A percentile compares a stretch with the other conserved stretches of the same genome.
These are phyloP conservation scores for Samia ricini DNA, from an alignment of 1,140 invertebrate genomes.

Conservation along the genomic window DNA sequence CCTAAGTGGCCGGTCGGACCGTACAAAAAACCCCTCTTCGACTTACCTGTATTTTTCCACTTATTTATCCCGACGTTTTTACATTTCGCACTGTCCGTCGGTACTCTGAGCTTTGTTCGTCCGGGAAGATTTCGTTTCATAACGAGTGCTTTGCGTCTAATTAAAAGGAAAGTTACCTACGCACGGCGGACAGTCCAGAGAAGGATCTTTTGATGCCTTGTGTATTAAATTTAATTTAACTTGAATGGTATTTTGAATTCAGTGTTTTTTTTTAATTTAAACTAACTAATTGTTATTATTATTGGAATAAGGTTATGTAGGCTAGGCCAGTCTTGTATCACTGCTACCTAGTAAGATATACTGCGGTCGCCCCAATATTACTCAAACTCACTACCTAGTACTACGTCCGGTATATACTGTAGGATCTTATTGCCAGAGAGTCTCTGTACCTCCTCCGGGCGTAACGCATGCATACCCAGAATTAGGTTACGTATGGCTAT, in stretches of 20 bases:
- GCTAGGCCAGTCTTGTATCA: too few species aligned
- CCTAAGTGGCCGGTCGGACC: constrained; percentile 73
- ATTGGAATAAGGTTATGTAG: too few species aligned
- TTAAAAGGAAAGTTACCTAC: constrained; percentile 75
- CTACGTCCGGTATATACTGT: too few species aligned
- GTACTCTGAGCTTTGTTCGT: constrained; percentile 67
- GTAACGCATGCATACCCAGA: too few species aligned
- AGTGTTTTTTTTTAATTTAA: constrained; percentile 43
- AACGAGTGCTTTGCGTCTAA: constrained; percentile 77
- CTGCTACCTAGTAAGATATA: too few species aligned
- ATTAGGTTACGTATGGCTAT: too few species aligned
- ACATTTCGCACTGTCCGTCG: constrained; percentile 71
- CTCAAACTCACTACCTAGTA: too few species aligned
- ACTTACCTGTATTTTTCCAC: constrained; percentile 77
- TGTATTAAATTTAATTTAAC: constrained; percentile 72
- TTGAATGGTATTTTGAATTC: constrained; percentile 69
- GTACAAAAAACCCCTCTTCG: constrained; percentile 74
- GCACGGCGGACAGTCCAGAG: constrained; percentile 73
- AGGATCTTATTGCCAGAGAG: too few species aligned
- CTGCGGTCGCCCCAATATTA: too few species aligned
- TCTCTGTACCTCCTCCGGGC: too few species aligned
- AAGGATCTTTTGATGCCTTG: constrained; percentile 73
- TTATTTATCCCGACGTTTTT: constrained; percentile 76
- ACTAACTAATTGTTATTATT: too few species aligned
- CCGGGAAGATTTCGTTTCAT: constrained; percentile 74